These are phyloP conservation scores for Venustoraphidia nigricollis DNA, from an alignment of 2,888 invertebrate species.

Conservation along the genomic window DNA sequence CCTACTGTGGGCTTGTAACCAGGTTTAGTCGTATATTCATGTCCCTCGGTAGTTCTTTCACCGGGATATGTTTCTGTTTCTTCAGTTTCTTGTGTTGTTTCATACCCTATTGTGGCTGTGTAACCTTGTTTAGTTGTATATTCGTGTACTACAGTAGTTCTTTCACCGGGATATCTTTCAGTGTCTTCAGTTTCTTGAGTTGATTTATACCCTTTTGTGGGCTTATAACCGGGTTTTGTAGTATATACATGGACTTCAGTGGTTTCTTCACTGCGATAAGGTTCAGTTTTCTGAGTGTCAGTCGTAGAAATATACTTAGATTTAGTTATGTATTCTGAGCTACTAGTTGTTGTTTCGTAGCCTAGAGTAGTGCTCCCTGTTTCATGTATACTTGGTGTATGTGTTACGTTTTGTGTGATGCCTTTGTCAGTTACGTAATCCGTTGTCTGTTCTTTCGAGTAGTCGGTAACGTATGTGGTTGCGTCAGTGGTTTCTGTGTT, in stretches of 20 bases:
- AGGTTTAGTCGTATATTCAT: too few relatives aligned
- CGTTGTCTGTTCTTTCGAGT: neutral
- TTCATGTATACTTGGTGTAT: neutral
- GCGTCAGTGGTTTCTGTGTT: too few relatives aligned
- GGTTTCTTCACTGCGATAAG: neutral
- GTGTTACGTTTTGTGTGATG: neutral
- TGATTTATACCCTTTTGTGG: neutral
- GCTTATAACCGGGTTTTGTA: neutral
- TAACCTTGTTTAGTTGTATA: too few relatives aligned
- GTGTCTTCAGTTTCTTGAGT: constrained; percentile 2
- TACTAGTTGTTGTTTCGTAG: neutral
- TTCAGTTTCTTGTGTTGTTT: too few relatives aligned
- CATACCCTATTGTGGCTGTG: too few relatives aligned
- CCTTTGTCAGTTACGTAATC: neutral
- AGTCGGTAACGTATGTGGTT: too few relatives aligned
- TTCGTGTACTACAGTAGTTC: neutral
- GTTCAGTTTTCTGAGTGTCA: neutral
- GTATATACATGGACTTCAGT: neutral
- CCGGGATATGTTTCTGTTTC: too few relatives aligned
- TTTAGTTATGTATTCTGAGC: neutral
- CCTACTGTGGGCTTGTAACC: too few relatives aligned
- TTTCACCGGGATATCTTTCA: constrained; percentile 2
- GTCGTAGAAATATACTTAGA: neutral
- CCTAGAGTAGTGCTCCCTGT: neutral
- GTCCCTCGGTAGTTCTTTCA: too few relatives aligned